A percentile compares a stretch with the other conserved stretches of the same genome.
These are phyloP conservation scores for Lamellibrachia luymesi DNA, from an alignment of 1,140 invertebrate species.

Conservation along the genomic window DNA sequence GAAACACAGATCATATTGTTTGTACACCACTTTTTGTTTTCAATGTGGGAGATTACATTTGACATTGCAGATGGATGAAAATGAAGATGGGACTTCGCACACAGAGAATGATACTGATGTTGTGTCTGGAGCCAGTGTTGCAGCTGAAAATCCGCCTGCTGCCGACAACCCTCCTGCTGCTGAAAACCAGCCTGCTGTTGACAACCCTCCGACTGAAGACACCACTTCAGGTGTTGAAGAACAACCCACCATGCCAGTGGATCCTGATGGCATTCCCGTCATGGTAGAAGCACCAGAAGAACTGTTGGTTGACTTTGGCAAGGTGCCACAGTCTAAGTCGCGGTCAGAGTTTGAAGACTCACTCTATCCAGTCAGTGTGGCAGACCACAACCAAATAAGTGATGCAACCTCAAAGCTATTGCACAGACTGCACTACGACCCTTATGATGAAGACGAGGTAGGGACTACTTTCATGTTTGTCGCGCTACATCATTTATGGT, in stretches of 20 bases:
- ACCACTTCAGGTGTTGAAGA: neutral
- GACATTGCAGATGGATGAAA: neutral
- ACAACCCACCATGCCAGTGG: neutral
- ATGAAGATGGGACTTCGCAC: neutral
- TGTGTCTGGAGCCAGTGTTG: neutral
- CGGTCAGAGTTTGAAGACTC: neutral
- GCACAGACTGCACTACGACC: slow-evolving; percentile 42
- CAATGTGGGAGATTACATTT: too few species aligned
- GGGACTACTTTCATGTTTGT: neutral
- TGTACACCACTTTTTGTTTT: too few species aligned
- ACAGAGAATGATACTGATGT: neutral
- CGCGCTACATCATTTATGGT: neutral
- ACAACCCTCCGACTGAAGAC: neutral
- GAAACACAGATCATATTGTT: too few species aligned
- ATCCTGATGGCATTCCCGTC: neutral
- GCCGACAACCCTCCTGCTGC: neutral
- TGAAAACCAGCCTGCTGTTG: neutral
- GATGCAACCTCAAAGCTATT: slow-evolving; percentile 27
- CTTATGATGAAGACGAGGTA: slow-evolving; percentile 53
- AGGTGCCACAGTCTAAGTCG: neutral
- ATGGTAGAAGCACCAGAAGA: slow-evolving; percentile 31
- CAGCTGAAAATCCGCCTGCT: neutral
- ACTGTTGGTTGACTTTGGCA: slow-evolving; percentile 38
- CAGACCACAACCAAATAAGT: neutral
- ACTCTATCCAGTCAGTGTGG: neutral